Evolutionary conservation across 2,113 vertebrate species (phyloP), one percentile per base, ranked within the genome.

Genomic region (Halichoeres trimaculatus): DNA sequence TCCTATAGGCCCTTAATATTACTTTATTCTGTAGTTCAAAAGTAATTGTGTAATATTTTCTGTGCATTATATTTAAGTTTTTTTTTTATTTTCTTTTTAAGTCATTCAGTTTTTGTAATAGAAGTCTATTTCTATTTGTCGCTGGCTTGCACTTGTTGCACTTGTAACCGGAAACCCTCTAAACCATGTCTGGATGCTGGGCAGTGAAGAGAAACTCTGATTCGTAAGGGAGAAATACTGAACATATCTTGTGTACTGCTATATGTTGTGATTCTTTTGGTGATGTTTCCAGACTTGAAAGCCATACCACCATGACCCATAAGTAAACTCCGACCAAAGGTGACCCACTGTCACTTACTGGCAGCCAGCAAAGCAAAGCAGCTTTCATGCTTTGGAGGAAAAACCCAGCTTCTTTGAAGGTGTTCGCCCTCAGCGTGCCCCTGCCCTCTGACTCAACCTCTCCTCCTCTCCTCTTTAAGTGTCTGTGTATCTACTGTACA

Each of bases 331-430:
- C 17, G 52, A 45, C 55, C 38, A 67, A 30, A 68, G 24, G 51
- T 38, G 40, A 54, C 65, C 53, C 54, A 57, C 11, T 63, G 40
- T 54, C 41, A 64, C 56, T 30, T 30, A 51, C 17, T 40, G 41
- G 8, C 48, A 59, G 47, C n/a, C 50, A 57, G 60, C 48, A 60
- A 67, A 66, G 48, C 57, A 58, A 65, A 78, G 59, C 23, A 51
- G 47, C 48, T 30, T 22, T n/a, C 12, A 5, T 24, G 23, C 52
- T 56, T 67, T 26, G 56, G 51, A 58, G 71, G 40, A 62, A 62
- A 56, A 66, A 61, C 34, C 47, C 10, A 52, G 19, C 22, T 36
- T 3, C 73, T 86, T 77, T 82, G 70, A 88, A 80, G 69, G 34
- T 20, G 12, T 55, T 76, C 56, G 63, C 56, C 51, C 56, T 40